Evolutionary conservation across 2,113 vertebrate genomes (phyloP).

Genomic region (Hippoglossus stenolepis): DNA sequence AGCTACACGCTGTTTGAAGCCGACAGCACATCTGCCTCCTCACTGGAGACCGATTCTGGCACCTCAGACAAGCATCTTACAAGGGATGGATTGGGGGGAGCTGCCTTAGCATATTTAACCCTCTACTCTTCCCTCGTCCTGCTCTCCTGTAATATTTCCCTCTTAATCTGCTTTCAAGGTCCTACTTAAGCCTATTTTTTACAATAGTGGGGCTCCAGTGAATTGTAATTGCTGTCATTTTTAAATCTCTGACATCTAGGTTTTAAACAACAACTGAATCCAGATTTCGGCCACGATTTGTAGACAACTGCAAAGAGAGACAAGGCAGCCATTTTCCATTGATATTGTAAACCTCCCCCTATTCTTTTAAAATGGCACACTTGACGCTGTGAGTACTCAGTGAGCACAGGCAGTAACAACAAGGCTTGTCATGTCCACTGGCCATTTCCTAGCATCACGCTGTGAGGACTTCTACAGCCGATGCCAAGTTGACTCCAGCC

Average conservation of each 20-base stretch:
- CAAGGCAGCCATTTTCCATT: conserved; percentile 55
- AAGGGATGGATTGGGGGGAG: conserved; percentile 71
- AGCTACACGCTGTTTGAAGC: conserved; percentile 86
- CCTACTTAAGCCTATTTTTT: conserved; percentile 4
- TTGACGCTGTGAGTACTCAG: conserved; percentile 76
- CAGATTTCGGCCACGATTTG: neutral
- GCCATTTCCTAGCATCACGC: conserved; percentile 81
- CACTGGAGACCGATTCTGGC: conserved; percentile 87
- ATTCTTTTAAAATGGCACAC: conserved; percentile 72
- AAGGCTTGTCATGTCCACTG: conserved; percentile 85
- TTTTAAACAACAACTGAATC: neutral
- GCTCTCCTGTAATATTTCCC: conserved; percentile 26
- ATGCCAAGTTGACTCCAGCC: conserved; percentile 81
- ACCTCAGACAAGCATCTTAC: conserved; percentile 88
- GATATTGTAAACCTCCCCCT: conserved; percentile 44
- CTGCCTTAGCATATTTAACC: conserved; percentile 66
- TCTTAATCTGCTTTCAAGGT: conserved; percentile 34
- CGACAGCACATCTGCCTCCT: conserved; percentile 90
- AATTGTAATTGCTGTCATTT: neutral
- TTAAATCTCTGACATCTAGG: neutral
- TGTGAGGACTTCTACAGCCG: conserved; percentile 82
- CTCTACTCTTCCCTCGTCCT: conserved; percentile 32
- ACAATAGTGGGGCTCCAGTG: neutral
- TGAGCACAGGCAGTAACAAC: conserved; percentile 83
- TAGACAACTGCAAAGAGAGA: conserved; percentile 24